A percentile compares a stretch with the other conserved stretches of the same genome.
phyloP scores from a whole-genome alignment of 2,113 vertebrate species.

The Trogon melanurus region DNA sequence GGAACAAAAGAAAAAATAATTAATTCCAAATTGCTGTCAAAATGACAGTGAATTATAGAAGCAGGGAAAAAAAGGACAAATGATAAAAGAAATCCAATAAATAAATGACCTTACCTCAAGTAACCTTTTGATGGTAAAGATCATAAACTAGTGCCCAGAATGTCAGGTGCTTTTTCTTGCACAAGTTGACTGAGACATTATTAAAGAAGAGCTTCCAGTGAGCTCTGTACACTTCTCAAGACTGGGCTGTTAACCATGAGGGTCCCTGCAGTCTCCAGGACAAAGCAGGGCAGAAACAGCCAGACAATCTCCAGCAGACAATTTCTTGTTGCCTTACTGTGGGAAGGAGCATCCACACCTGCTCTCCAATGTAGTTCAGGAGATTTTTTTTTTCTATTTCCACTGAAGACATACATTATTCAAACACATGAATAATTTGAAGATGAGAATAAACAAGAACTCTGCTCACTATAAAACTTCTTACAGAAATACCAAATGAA shows the following conservation, averaged over 20 bases:
- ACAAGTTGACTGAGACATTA: not conserved
- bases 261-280: not conserved
- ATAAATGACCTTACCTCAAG: not conserved
- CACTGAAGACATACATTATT: not conserved
- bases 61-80: not conserved
- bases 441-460: not conserved
- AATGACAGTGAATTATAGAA: not conserved
- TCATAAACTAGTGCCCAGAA: not conserved
- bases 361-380: not conserved
- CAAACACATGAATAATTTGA: not conserved
- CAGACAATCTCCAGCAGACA: not conserved
- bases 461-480: not conserved
- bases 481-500: not conserved
- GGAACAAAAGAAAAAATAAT: conserved; percentile 31
- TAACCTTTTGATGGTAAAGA: not conserved
- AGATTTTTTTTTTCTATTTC: not conserved
- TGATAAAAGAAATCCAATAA: not conserved
- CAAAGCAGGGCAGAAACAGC: not conserved
- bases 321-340: not conserved
- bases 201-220: not conserved
- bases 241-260: not conserved
- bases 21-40: conserved; percentile 7
- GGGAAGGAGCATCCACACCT: not conserved
- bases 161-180: not conserved
- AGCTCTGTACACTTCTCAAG: not conserved